These are phyloP conservation scores for Drosophila glabriapex DNA, from an alignment of 2,888 invertebrate genomes.

Conservation along the genomic window DNA sequence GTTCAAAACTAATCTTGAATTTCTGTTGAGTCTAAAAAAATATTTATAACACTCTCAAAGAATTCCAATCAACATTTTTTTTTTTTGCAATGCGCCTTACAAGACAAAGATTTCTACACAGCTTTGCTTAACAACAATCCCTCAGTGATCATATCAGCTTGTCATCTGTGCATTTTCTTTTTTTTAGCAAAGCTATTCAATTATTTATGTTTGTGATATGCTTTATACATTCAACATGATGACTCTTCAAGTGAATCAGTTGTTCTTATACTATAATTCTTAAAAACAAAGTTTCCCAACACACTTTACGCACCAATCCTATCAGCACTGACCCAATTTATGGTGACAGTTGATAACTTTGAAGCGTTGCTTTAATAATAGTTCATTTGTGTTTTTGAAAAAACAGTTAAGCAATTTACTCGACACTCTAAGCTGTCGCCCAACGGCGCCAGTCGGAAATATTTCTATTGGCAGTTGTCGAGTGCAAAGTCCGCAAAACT, in stretches of 20 bases:
- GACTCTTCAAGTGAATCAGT: conserved; percentile 34
- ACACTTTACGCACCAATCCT: conserved; percentile 9
- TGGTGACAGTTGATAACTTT: conserved; percentile 6
- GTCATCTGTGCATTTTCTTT: not conserved
- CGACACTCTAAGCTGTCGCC: conserved; percentile 11
- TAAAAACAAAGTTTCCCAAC: not conserved
- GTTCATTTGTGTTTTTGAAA: not conserved
- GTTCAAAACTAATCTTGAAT: not conserved
- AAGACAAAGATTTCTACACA: not conserved
- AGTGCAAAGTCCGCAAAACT: conserved; percentile 29
- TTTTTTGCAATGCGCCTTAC: not conserved
- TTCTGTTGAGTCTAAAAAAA: not conserved
- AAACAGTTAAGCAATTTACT: conserved; percentile 15
- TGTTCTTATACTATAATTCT: not conserved
- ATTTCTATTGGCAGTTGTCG: conserved; percentile 37
- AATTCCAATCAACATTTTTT: not conserved
- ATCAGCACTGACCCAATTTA: conserved; percentile 42
- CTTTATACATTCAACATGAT: not conserved
- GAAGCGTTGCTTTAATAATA: not conserved
- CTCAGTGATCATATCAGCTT: not conserved
- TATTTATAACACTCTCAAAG: not conserved
- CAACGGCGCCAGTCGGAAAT: conserved; percentile 54
- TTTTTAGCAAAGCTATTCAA: conserved; percentile 8
- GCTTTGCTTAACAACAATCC: not conserved
- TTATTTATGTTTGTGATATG: not conserved